Evolutionary conservation across 2,797 vertebrate genomes (phyloP).

Genomic region (Phoeniculus purpureus): DNA sequence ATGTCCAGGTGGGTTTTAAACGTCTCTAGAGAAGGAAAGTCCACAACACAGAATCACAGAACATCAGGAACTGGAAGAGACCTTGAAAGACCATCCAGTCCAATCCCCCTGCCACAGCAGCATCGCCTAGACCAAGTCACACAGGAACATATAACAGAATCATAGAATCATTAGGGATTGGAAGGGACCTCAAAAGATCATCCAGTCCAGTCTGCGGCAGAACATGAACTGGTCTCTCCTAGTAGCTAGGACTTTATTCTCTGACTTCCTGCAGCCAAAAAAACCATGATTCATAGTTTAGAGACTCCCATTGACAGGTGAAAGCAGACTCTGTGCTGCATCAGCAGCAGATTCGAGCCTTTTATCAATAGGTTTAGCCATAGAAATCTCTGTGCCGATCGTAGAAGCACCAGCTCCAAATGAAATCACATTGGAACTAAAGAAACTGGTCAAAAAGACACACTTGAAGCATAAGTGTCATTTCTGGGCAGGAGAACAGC

Average conservation of each 20-base stretch:
- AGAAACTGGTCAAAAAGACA: not conserved
- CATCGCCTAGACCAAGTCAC: no score
- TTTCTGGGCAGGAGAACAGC: not conserved
- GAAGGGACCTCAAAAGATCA: no score
- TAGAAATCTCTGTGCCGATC: not conserved
- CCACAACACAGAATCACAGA: no score
- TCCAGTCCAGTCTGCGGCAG: no score
- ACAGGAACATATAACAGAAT: no score
- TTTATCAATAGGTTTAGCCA: not conserved
- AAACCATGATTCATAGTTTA: not conserved
- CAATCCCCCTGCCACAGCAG: no score
- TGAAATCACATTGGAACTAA: not conserved
- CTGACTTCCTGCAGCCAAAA: not conserved
- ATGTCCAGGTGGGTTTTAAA: no score
- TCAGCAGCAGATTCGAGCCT: not conserved
- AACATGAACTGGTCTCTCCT: not conserved
- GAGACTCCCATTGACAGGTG: not conserved
- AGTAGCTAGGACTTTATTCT: not conserved
- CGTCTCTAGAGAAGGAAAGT: no score
- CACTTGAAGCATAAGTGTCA: not conserved
- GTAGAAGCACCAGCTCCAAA: not conserved
- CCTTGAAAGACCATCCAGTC: no score
- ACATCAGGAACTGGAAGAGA: no score
- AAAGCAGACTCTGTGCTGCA: not conserved
- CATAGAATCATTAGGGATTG: no score